A percentile compares a stretch with the other conserved stretches of the same genome.
These are phyloP conservation scores for Leucophenga maculata DNA, from an alignment of 2,888 invertebrate species.

Conservation along the genomic window DNA sequence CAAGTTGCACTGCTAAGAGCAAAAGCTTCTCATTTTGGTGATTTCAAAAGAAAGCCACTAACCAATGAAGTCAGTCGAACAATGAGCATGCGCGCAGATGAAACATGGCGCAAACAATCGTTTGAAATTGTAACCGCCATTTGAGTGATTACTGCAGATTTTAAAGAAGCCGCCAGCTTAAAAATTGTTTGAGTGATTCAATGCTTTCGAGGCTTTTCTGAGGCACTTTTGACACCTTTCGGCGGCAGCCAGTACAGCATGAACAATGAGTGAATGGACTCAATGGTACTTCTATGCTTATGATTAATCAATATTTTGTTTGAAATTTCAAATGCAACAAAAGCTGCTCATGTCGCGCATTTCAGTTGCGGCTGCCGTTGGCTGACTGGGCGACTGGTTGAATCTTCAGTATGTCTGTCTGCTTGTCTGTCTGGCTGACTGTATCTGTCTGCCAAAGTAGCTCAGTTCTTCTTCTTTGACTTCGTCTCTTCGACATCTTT, in stretches of 20 bases:
- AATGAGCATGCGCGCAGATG: constrained; percentile 35
- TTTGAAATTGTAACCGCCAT: constrained; percentile 40
- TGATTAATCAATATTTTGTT: constrained; percentile 65
- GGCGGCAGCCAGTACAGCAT: constrained; percentile 24
- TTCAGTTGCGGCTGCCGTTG: constrained; percentile 38
- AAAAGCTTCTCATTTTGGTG: constrained; percentile 24
- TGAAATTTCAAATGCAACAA: constrained; percentile 55
- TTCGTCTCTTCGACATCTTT: not conserved
- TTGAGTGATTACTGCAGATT: constrained; percentile 50
- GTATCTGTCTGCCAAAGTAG: constrained; percentile 16
- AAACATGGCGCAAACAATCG: constrained; percentile 17
- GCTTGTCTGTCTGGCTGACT: not conserved
- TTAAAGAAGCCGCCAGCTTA: constrained; percentile 48
- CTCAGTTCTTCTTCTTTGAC: constrained; percentile 10
- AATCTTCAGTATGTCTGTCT: not conserved
- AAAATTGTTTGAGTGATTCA: constrained; percentile 42
- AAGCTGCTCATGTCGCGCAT: constrained; percentile 57
- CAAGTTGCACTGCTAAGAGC: constrained; percentile 19
- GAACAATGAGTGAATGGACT: constrained; percentile 33
- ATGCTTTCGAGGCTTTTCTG: constrained; percentile 28
- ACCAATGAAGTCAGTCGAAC: constrained; percentile 9
- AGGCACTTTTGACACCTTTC: constrained; percentile 46
- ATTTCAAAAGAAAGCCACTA: constrained; percentile 40
- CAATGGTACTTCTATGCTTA: constrained; percentile 33
- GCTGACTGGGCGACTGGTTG: not conserved